Evolutionary conservation across 1,140 invertebrate species (phyloP).

Genomic region (Lasioglossum albipes): DNA sequence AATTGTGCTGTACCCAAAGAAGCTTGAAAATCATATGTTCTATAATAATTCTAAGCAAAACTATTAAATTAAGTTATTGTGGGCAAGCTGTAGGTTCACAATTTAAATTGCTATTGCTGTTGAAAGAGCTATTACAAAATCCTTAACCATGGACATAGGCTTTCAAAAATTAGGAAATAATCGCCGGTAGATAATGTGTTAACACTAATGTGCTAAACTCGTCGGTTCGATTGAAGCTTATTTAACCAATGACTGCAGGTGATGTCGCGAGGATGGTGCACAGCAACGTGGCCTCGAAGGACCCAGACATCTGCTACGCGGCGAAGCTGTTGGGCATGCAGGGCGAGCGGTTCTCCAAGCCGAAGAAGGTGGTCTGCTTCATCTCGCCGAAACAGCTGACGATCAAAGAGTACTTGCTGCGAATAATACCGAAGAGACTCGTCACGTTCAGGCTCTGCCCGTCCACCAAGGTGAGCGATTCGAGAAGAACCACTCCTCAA

Average conservation of each 20-base stretch:
- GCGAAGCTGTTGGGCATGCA: constrained; percentile 89
- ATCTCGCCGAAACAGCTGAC: constrained; percentile 93
- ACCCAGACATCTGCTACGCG: constrained; percentile 92
- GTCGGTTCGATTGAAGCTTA: not conserved
- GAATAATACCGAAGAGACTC: constrained; percentile 94
- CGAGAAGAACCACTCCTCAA: not conserved
- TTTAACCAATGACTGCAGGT: constrained; percentile 77
- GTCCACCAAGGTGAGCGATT: constrained; percentile 87
- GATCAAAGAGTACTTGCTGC: constrained; percentile 94
- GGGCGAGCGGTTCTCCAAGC: constrained; percentile 84
- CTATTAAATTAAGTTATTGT: no score
- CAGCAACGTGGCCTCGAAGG: constrained; percentile 91
- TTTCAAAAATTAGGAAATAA: no score
- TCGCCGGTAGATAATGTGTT: no score
- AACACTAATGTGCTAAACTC: no score
- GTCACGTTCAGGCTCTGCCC: constrained; percentile 96
- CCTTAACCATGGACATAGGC: no score
- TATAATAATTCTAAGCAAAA: no score
- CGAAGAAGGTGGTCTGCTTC: constrained; percentile 93
- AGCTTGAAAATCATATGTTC: no score
- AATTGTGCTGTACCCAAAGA: no score
- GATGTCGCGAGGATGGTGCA: constrained; percentile 91
- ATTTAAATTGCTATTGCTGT: no score
- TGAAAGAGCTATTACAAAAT: no score
- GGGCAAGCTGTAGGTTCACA: no score